These are phyloP conservation scores for Microcebus lehilahytsara DNA, from an alignment of 2,113 vertebrate species.

Conservation along the genomic window DNA sequence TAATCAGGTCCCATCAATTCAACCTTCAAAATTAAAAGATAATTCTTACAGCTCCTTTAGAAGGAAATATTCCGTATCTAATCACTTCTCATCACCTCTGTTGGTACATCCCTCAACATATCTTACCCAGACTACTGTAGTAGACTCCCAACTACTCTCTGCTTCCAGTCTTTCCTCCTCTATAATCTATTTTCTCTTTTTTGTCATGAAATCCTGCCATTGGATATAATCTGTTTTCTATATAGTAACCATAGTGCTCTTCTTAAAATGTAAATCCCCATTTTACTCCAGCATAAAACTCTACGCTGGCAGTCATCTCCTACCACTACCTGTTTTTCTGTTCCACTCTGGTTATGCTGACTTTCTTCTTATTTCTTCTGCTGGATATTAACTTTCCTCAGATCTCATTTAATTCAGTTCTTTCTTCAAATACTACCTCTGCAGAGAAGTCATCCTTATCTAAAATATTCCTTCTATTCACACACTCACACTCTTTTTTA, in stretches of 20 bases:
- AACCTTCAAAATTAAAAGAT: not conserved
- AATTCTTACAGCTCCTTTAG: not conserved
- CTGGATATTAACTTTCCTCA: not conserved
- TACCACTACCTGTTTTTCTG: not conserved
- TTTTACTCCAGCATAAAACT: not conserved
- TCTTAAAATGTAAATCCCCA: not conserved
- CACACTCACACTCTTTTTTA: not conserved
- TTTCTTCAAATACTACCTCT: not conserved
- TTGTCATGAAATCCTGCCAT: too few relatives aligned
- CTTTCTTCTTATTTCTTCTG: not conserved
- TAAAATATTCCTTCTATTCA: not conserved
- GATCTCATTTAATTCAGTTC: slow-evolving; percentile 18
- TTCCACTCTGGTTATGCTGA: not conserved
- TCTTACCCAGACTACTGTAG: not conserved
- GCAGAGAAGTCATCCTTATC: not conserved
- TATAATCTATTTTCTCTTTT: not conserved
- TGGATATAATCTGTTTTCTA: not conserved
- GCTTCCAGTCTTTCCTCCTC: not conserved
- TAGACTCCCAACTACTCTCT: not conserved
- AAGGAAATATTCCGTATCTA: not conserved
- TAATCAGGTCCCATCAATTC: not conserved
- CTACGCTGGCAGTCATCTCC: not conserved
- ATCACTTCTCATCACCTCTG: not conserved
- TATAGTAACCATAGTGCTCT: not conserved
- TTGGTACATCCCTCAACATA: not conserved